A percentile compares a stretch with the other conserved stretches of the same genome.
phyloP scores from a whole-genome alignment of 2,113 vertebrate genomes.

The Toxostoma redivivum region DNA sequence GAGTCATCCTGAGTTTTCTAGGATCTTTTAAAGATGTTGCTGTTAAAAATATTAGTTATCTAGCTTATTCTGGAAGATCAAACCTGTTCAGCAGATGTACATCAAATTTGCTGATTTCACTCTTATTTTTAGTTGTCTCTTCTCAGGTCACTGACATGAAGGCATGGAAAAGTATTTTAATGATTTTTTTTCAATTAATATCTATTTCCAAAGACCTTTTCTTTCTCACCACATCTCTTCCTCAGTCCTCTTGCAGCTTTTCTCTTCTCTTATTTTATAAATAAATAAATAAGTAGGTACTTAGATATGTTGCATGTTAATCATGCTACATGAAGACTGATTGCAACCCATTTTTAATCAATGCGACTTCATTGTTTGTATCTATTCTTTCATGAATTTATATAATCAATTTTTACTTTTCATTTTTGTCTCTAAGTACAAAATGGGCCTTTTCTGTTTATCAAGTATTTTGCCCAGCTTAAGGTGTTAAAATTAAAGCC shows the following conservation, averaged over 20 bases:
- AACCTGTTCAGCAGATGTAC: neutral
- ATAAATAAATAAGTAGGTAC: neutral
- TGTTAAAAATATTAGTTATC: neutral
- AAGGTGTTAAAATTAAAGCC: neutral
- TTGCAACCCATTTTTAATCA: neutral
- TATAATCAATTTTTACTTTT: neutral
- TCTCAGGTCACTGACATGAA: neutral
- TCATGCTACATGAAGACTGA: neutral
- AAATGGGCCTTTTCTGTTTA: neutral
- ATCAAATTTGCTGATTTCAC: neutral
- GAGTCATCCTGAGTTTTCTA: neutral
- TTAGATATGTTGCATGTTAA: neutral
- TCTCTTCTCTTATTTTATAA: neutral
- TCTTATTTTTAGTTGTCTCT: neutral
- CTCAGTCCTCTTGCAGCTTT: neutral
- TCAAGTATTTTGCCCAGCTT: neutral
- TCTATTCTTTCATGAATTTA: neutral
- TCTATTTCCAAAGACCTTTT: neutral
- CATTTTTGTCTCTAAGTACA: neutral
- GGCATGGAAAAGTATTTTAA: neutral
- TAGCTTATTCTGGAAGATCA: neutral
- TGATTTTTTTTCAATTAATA: neutral
- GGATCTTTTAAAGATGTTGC: neutral
- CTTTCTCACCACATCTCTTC: neutral
- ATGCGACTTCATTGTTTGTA: neutral